These are phyloP conservation scores for Stenchaetothrips biformis DNA, from an alignment of 2,888 invertebrate genomes.

Conservation along the genomic window DNA sequence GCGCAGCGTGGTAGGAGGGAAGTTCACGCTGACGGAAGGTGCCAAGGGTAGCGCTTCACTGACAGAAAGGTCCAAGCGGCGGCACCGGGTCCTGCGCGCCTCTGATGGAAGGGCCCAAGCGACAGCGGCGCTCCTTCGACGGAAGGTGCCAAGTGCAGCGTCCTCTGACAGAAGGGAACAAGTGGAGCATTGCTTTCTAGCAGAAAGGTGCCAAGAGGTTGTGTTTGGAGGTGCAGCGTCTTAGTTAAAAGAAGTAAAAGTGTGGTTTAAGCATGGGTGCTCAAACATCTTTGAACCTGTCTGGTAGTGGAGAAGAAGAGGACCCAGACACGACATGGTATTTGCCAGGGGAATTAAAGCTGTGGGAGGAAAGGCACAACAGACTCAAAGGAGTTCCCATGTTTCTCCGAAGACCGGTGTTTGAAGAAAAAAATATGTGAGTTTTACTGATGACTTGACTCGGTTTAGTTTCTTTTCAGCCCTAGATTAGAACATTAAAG, in stretches of 20 bases:
- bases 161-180: too few species aligned
- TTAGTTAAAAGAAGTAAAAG: not conserved
- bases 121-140: not conserved
- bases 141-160: not conserved
- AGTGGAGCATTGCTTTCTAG: too few species aligned
- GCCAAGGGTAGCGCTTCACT: too few species aligned
- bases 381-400: not conserved
- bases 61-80: too few species aligned
- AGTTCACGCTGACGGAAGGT: too few species aligned
- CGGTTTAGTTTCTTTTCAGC: too few species aligned
- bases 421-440: not conserved
- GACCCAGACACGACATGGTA: not conserved
- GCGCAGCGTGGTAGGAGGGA: too few species aligned
- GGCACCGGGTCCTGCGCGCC: not conserved
- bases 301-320: not conserved
- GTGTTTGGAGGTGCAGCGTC: too few species aligned
- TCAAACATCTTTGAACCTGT: not conserved
- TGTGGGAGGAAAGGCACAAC: not conserved
- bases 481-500: not conserved
- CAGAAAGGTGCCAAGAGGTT: too few species aligned
- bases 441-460: not conserved
- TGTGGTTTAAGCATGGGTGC: not conserved
- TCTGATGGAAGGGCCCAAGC: not conserved
- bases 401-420: not conserved
- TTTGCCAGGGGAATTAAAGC: not conserved